Evolutionary conservation across 2,797 vertebrate genomes (phyloP).

Genomic region (Sebastes trivittatus): DNA sequence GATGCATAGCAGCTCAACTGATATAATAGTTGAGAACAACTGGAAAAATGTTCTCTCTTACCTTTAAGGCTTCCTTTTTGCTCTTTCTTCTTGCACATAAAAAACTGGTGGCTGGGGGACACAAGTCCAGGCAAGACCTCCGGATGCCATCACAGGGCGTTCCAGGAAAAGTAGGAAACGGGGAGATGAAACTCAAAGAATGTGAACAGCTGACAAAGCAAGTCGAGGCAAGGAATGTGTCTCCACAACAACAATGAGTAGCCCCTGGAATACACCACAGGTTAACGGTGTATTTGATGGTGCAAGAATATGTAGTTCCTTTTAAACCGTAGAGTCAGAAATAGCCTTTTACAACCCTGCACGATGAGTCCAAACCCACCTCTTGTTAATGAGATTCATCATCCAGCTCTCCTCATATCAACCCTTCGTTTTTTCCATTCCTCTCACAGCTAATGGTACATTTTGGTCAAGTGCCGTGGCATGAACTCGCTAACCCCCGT

Average conservation of each 20-base stretch:
- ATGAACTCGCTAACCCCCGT: slow-evolving; percentile 39
- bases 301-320: background rate
- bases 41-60: background rate
- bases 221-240: background rate
- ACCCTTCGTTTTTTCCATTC: slow-evolving; percentile 23
- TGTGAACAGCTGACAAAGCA: background rate
- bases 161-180: background rate
- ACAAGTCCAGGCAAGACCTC: slow-evolving; percentile 1
- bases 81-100: slow-evolving; percentile 15
- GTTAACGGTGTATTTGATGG: background rate
- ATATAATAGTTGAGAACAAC: background rate
- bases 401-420: slow-evolving; percentile 11
- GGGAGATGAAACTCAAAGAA: background rate
- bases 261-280: background rate
- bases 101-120: slow-evolving; percentile 1
- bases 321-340: background rate
- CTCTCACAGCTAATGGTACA: slow-evolving; percentile 35
- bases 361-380: slow-evolving; percentile 5
- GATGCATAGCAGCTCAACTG: background rate
- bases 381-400: slow-evolving; percentile 17
- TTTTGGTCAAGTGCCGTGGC: slow-evolving; percentile 55
- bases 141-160: background rate
- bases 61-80: background rate
- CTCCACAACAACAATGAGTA: background rate
- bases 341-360: background rate